Base-by-base conservation (phyloP, 1,140 invertebrate genomes). In the Phenacoccus solenopsis region DNA sequence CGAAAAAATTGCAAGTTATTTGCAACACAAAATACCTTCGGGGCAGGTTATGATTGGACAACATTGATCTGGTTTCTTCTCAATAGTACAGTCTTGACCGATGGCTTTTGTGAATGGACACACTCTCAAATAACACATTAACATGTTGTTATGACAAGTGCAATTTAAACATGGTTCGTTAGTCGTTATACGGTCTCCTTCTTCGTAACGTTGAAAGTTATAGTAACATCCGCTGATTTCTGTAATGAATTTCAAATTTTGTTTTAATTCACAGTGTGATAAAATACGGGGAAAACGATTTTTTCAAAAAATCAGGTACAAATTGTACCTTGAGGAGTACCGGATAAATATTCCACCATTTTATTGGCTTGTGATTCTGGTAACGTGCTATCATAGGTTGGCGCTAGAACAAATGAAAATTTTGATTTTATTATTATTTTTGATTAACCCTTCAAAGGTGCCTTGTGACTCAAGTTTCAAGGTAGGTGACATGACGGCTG, bases 141-240 rank as follows among this genome's bases (percentile, higher is more conserved):
- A 83, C 91, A 95, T 95, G 75, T 88, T 86, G 76, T 95, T 93
- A 80, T 92, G 89, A 79, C 94, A 96, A 69, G 93, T 96, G 81
- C 94, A 96, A 80, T 96, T 96, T 32, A 96, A 82, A 80, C 94
- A 96, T 73, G 93, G 92, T 79, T 96, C 94, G 81, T 94, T 94
- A 70, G 93, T 96, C 79, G 93, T 84, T 76, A 96, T 96, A 75
- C 91, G 85, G 77, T 94, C 91, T 67, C 93, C 92, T 81, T 96
- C 92, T 72, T 89, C 86, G 80, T 96, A 96, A 76, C 91, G 90
- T 78, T 93, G 88, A 78, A 91, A 93, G 82, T 95, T 93, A 82
- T 95, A 95, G 80, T 94, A 96, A 79, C 94, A 96, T 74, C 91
- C 92, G 75, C 77, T 80, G 73, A 77, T 74, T 73, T 80, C 81